Evolutionary conservation across 2,797 vertebrate genomes (phyloP), one percentile per base, ranked within the genome.

Genomic region (Sparidentex hasta): DNA sequence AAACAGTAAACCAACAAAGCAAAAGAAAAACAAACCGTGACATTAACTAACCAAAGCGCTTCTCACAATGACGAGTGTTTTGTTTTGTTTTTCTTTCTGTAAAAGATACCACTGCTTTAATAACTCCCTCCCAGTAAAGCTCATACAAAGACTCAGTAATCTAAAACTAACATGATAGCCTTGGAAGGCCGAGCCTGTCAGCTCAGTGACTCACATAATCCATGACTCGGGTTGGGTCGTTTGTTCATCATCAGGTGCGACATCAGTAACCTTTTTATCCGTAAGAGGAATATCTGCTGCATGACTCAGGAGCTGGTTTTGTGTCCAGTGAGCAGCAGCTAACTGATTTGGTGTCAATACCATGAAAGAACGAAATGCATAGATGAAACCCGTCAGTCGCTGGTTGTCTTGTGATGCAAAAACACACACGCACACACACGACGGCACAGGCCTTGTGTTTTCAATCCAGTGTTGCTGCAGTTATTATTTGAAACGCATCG

Each of bases 181-280:
- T 54, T 61, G 68, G 62, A 46, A 44, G 29, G 29, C 64, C 21
- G 38, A 74, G 23, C 23, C 11, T 33, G 52, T 63, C 52, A 46
- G 70, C 27, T 44, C 57, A 61, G 81, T 85, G 88, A 93, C 75
- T 91, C 87, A 91, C 73, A 47, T 11, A 4, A 47, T 43, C 11
- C 17, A 2, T 74, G 33, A 77, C 58, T 57, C 18, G 5, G 54
- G 17, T 46, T 61, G 21, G 52, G 51, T 80, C 59, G 62, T 76
- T 78, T 48, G 12, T 63, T 66, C 62, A 84, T 61, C 61, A 55
- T 51, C n/a, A 50, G 41, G 41, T 83, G 62, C 89, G 85, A 88
- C 13, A 64, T 71, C n/a, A 70, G 61, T 12, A 58, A 46, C 18
- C 44, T 38, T 1, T 48, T 27, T 27, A 3, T 27, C 3, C 33